Evolutionary conservation across 2,797 vertebrate genomes (phyloP), one percentile per base, ranked within the genome.

Genomic region (Sternarchorhynchus goeldii): DNA sequence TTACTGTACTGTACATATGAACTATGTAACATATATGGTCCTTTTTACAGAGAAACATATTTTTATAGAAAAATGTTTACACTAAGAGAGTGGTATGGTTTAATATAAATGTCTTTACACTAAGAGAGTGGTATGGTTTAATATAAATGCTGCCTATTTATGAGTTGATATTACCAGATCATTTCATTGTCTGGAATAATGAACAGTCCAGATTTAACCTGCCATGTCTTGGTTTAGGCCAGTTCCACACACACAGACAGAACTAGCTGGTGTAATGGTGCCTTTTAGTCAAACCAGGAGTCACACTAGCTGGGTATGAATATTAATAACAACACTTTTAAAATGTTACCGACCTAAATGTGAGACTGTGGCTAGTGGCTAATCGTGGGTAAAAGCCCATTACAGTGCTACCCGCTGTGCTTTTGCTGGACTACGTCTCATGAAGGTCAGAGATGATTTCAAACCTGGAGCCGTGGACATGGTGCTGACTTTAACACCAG

Each of bases 281-380:
- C 81, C 90, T 92, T 90, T 90, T 86, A 91, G 91, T 86, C 76
- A 91, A 91, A 92, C 88, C 86, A 85, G 86, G 87, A 88, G 89
- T 90, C 85, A 87, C 79, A 68, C 91, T 90, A 87, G 84, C 86
- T 84, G 88, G 85, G 88, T 92, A 94, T 94, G 93, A 93, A 94
- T 94, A 94, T 94, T 93, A 94, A 94, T 94, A 93, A 92, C 92
- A 93, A 93, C 93, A 92, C 86, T 81, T 91, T 89, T 92, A 93
- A 93, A 93, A 93, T 90, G 91, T 79, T 87, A 87, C 85, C 82
- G 88, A 88, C 91, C 91, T 91, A 89, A 90, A 89, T 85, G 83
- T 75, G 82, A 90, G 85, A 91, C 89, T 88, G 89, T 89, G 86
- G 88, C 90, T 83, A 82, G 84, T 67, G 62, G 81, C 78, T 83